A percentile compares a stretch with the other conserved stretches of the same genome.
Evolutionary conservation across 2,888 invertebrate genomes (phyloP).

Genomic region (Ernsta delagoae): DNA sequence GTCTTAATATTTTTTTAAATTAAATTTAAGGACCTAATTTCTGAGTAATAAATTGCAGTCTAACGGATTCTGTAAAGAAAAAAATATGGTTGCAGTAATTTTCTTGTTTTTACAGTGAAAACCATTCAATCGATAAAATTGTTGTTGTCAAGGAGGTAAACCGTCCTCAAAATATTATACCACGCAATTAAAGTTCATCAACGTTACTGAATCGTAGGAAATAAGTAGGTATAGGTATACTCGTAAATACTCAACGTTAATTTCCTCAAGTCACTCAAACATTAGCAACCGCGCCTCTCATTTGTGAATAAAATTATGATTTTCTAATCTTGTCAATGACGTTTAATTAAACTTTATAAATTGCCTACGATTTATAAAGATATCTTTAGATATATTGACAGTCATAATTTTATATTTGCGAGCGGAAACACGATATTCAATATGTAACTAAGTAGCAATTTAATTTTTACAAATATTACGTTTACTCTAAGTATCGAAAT

Average conservation of each 20-base stretch:
- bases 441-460: neutral
- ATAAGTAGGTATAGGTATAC: no score
- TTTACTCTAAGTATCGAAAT: no score
- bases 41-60: no score
- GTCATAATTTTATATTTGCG: neutral
- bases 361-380: conserved; percentile 40
- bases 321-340: conserved; percentile 50
- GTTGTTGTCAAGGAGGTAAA: no score
- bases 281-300: conserved; percentile 43
- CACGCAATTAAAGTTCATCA: conserved; percentile 10
- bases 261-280: conserved; percentile 73
- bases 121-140: no score
- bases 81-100: no score
- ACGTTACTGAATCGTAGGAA: neutral
- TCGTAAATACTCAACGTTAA: conserved; percentile 45
- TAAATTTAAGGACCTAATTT: no score
- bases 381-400: neutral
- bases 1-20: no score
- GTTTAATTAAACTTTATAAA: conserved; percentile 72
- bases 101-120: no score
- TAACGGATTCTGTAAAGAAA: no score
- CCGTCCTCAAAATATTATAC: neutral
- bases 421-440: neutral
- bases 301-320: conserved; percentile 45
- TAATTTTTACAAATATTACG: neutral